Base-by-base conservation (phyloP, 2,797 vertebrate genomes). In the Galaxias olidus region DNA sequence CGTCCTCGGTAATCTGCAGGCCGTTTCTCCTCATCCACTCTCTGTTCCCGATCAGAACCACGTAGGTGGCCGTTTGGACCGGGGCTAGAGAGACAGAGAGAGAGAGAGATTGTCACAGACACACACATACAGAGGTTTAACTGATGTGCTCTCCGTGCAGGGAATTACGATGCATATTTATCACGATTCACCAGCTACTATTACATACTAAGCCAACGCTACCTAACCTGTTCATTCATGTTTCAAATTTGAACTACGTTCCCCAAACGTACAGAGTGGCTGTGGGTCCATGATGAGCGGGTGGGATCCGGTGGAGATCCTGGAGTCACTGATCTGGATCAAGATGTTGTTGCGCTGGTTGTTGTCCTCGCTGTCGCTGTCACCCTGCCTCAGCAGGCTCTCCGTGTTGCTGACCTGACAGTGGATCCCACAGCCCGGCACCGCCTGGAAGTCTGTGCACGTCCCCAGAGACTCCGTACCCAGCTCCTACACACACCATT, bases 11-110 rank as follows among this genome's bases (percentile, higher is more conserved):
- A 53, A 99, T 90, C 52, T 88, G 88, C 65, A 96, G 84, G 55
- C 94, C 95, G 0, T 98, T 99, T 73, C 96, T 95, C 65, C 80
- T 91, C 95, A 99, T 97, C 97, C 97, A 98, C 64, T 97, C 96
- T 12, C 97, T 92, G 86, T 98, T 99, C 54, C 97, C 97, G 0
- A 98, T 96, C 83, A 98, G 78, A 46, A 98, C 95, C 0, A 81
- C 91, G 79, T 93, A 95, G 0, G 78, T n/a, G n/a, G n/a, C n/a
- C n/a, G n/a, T n/a, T n/a, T n/a, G n/a, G n/a, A n/a, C n/a, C n/a
- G n/a, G n/a, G n/a, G n/a, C n/a, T n/a, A n/a, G n/a, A 64, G 62
- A 77, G 60, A 84, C 8, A 41, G 11, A 74, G 81, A 70, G 61
- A 1, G 15, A 43, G 40, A 44, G 42, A 58, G 40, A 20, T 1